phyloP scores from a whole-genome alignment of 2,797 vertebrate genomes.

The Hydrocynus forskahlii region DNA sequence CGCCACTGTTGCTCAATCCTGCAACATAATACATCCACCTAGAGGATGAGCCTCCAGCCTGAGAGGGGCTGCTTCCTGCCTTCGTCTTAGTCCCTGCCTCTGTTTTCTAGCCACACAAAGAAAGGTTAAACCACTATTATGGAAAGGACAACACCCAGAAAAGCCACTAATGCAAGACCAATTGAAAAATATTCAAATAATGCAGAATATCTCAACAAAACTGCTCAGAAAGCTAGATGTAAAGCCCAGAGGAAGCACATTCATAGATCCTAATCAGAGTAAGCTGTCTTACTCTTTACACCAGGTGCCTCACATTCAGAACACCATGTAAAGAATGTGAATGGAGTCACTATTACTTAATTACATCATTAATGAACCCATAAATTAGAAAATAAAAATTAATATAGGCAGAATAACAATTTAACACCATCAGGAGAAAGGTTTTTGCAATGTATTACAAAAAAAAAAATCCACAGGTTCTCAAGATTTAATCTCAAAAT shows the following conservation, averaged over 20 bases:
- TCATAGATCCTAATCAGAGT: background rate
- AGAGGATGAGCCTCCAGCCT: conserved; percentile 59
- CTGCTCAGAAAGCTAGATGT: background rate
- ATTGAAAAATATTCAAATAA: conserved; percentile 4
- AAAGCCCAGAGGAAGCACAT: background rate
- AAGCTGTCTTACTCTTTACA: background rate
- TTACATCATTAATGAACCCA: conserved; percentile 23
- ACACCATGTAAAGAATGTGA: background rate
- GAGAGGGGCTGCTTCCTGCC: conserved; percentile 28
- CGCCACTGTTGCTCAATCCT: conserved; percentile 68
- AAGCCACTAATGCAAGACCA: background rate
- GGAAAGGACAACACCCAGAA: conserved; percentile 30
- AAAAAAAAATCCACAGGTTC: conserved; percentile 34
- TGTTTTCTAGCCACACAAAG: conserved; percentile 20
- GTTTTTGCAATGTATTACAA: background rate
- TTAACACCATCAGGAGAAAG: conserved; percentile 29
- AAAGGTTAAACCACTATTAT: conserved; percentile 25
- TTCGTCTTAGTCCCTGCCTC: conserved; percentile 28
- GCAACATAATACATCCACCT: conserved; percentile 72
- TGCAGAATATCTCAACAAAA: background rate
- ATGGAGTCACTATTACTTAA: background rate
- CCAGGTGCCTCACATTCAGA: background rate
- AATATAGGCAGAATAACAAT: conserved; percentile 14
- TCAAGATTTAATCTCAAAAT: conserved; percentile 18
- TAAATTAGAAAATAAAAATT: conserved; percentile 25